These are phyloP conservation scores for Graphium colonna DNA, from an alignment of 2,888 invertebrate species.

Conservation along the genomic window DNA sequence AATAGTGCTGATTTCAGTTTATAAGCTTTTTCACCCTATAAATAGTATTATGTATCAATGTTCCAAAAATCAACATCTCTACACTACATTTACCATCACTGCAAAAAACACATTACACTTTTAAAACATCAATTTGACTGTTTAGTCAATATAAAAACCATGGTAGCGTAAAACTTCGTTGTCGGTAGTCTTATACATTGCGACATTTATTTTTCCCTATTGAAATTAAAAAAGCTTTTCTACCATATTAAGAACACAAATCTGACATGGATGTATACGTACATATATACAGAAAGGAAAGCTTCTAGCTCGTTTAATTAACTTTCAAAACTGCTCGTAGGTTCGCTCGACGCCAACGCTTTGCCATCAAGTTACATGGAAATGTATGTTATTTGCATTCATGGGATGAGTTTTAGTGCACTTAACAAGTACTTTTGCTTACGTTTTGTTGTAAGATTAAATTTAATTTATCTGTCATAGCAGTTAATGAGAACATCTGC, in stretches of 20 bases:
- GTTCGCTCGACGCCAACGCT: not conserved
- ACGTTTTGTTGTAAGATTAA: not conserved
- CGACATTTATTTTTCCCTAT: not conserved
- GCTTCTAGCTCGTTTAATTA: slow-evolving; percentile 7
- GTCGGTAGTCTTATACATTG: not conserved
- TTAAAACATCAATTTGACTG: too few species aligned
- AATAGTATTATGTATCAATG: too few species aligned
- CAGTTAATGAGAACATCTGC: not conserved
- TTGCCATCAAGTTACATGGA: not conserved
- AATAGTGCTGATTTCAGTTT: too few species aligned
- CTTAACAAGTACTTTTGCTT: not conserved
- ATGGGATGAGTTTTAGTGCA: not conserved
- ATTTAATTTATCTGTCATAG: not conserved
- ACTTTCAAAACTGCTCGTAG: slow-evolving; percentile 8
- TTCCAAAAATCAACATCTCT: too few species aligned
- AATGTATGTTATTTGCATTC: not conserved
- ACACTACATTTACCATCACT: too few species aligned
- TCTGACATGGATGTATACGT: too few species aligned
- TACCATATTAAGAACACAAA: too few species aligned
- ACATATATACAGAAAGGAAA: not conserved
- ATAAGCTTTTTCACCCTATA: too few species aligned
- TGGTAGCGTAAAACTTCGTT: too few species aligned
- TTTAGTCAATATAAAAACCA: too few species aligned
- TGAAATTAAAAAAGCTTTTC: too few species aligned
- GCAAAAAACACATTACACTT: too few species aligned